These are phyloP conservation scores for Philantomba maxwellii DNA, from an alignment of 2,113 vertebrate genomes.

Conservation along the genomic window DNA sequence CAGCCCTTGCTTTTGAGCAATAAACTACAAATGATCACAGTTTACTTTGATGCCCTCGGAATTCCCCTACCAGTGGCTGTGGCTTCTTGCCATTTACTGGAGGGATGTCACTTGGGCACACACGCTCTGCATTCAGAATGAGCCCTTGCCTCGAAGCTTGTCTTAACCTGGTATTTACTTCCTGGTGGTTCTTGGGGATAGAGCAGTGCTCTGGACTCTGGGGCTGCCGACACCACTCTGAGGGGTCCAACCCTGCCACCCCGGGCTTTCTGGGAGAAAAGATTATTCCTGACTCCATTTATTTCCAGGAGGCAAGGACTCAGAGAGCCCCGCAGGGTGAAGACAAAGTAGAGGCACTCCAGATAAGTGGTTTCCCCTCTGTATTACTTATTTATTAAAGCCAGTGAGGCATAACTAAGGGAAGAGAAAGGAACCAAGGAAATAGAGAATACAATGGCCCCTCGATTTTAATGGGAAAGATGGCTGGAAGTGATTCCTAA, in stretches of 20 bases:
- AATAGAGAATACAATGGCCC: conserved; percentile 83
- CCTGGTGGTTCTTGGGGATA: conserved; percentile 22
- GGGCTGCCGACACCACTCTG: conserved; percentile 28
- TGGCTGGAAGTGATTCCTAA: conserved; percentile 85
- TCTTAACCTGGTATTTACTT: conserved; percentile 54
- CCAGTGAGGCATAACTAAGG: conserved; percentile 83
- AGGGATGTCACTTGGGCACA: neutral
- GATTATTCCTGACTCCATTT: conserved; percentile 74
- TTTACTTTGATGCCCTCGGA: conserved; percentile 50
- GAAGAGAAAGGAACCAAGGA: conserved; percentile 77
- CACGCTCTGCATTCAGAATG: neutral
- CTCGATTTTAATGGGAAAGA: conserved; percentile 84
- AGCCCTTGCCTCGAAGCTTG: neutral
- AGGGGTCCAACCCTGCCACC: conserved; percentile 60
- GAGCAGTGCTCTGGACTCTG: conserved; percentile 47
- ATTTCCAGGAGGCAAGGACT: conserved; percentile 76
- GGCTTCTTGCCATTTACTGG: conserved; percentile 25
- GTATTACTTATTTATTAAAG: conserved; percentile 88
- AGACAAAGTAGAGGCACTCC: conserved; percentile 73
- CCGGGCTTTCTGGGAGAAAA: conserved; percentile 63
- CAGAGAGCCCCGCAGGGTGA: conserved; percentile 72
- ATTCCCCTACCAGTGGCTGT: neutral
- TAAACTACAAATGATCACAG: conserved; percentile 55
- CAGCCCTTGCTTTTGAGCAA: conserved; percentile 44
- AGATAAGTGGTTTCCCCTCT: conserved; percentile 77